Evolutionary conservation across 2,797 vertebrate species (phyloP).

Genomic region (Ctenosaura bakeri): DNA sequence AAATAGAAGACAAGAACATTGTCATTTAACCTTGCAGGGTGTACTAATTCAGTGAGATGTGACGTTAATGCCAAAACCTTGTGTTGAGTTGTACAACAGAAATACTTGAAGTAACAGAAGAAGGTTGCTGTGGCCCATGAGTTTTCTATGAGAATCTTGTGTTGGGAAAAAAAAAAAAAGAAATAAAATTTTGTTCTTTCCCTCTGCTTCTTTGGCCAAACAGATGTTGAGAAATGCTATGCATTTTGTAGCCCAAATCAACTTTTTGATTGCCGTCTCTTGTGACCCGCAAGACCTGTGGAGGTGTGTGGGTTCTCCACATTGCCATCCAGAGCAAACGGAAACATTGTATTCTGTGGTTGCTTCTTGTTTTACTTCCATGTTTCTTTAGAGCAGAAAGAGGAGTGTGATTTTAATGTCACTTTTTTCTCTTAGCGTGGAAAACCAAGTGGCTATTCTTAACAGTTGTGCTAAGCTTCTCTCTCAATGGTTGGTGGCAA

Average conservation of each 20-base stretch:
- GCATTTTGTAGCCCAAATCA: background rate
- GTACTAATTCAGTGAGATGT: conserved; percentile 46
- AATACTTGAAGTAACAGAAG: conserved; percentile 20
- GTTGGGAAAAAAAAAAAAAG: background rate
- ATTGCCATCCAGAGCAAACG: background rate
- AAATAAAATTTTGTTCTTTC: background rate
- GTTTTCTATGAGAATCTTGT: background rate
- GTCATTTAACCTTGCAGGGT: conserved; percentile 70
- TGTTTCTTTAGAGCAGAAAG: background rate
- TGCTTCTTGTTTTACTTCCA: background rate
- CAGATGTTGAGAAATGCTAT: background rate
- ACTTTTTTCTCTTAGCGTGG: background rate
- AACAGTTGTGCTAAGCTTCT: background rate
- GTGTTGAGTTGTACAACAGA: conserved; percentile 43
- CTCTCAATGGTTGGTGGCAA: background rate
- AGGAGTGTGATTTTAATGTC: background rate
- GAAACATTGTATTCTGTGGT: background rate
- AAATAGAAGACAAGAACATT: conserved; percentile 70
- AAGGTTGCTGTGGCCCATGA: background rate
- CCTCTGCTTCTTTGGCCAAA: no score
- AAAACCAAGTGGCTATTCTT: background rate
- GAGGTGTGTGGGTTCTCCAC: background rate
- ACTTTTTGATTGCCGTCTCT: rapidly evolving
- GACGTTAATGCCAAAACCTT: conserved; percentile 39
- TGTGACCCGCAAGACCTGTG: background rate